Conservation (phyloP, 2,797 vertebrate genomes). For the Trachops cirrhosus region DNA sequence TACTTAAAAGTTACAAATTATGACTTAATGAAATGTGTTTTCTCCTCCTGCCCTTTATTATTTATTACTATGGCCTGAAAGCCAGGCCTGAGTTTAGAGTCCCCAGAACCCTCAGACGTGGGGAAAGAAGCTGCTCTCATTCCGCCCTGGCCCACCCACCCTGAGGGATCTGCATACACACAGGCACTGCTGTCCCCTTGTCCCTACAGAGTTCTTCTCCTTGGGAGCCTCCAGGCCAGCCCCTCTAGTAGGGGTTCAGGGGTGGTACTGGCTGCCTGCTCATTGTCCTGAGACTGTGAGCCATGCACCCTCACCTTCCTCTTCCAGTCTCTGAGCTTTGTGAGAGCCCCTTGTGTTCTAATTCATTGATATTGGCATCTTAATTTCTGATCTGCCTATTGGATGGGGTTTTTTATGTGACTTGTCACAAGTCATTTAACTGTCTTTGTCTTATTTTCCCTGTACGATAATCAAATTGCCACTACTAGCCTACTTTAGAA, state of each 20-base stretch:
- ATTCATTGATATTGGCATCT: not conserved
- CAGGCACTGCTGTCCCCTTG: not conserved
- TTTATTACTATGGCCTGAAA: not conserved
- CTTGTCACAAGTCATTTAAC: not conserved
- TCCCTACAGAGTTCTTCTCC: not conserved
- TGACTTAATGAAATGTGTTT: not conserved
- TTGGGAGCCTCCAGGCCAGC: not conserved
- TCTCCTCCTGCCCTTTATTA: not conserved
- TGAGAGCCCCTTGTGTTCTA: not conserved
- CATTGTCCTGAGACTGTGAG: not conserved
- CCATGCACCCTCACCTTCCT: not conserved
- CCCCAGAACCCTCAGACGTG: not conserved
- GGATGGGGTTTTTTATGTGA: not conserved
- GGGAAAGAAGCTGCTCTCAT: not conserved
- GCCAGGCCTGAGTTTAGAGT: not conserved
- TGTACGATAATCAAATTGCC: not conserved
- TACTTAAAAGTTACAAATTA: not conserved
- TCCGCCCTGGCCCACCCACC: fast-evolving
- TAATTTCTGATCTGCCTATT: not conserved
- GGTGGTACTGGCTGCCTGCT: not conserved
- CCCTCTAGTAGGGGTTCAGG: not conserved
- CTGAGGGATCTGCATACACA: not conserved
- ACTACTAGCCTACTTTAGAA: not conserved
- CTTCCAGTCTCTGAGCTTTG: not conserved
- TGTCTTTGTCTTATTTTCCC: not conserved